Evolutionary conservation across 92 coral and sea anemone species (phyloP), one percentile per base, ranked within the genome.

Genomic region (Siderastrea radians): DNA sequence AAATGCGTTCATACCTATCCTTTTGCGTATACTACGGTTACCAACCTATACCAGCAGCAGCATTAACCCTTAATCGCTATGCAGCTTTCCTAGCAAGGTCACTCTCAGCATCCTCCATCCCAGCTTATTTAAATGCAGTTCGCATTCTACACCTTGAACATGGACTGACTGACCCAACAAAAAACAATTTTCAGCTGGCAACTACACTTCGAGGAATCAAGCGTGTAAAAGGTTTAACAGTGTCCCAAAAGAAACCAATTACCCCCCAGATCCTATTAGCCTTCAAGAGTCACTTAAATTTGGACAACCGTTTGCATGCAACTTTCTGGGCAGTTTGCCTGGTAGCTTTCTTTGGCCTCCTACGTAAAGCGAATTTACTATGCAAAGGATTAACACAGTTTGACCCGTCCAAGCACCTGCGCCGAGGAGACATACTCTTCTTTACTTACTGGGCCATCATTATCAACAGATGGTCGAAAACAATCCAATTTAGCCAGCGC

Each of bases 91-190:
- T 75, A 47, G 89, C 83, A 75, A 62, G 76, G 49, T 49, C 88
- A 44, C 68, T 67, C 48, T 76, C 83, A 51, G 77, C 61, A n/a
- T 85, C 83, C 48, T 77, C 58, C n/a, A 77, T 66, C 47, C 88
- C 81, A 61, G 88, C 88, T 7, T 84, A 84, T 47, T 11, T 74
- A n/a, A 74, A 84, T 77, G 79, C 75, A 55, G 88, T 75, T 51
- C 75, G 88, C 53, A 84, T 74, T 55, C 53, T 84, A 4, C 88
- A 84, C 38, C 38, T 26, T 26, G 38, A 26, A 26, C 38, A 26
- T 26, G 38, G 38, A 0, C 38, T 26, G 38, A 26, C 38, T 26
- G 38, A 26, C 38, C 38, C 38, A 26, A 26, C 38, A 26, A 26
- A 26, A 26, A 26, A 26, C 38, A 26, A 26, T 26, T 26, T 26